These are phyloP conservation scores for Ephialtes manifestator DNA, from an alignment of 2,888 invertebrate species.

Conservation along the genomic window DNA sequence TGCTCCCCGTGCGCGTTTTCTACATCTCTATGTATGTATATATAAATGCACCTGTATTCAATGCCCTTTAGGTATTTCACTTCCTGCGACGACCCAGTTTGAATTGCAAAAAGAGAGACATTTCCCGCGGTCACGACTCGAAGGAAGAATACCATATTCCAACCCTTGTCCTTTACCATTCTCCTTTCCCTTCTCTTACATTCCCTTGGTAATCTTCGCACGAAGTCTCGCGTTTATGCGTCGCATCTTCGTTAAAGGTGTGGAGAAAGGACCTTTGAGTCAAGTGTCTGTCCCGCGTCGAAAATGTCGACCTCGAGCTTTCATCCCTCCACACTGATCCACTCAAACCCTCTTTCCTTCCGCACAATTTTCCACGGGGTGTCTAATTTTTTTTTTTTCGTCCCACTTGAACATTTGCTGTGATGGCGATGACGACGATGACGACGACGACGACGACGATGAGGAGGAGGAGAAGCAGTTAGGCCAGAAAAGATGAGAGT, in stretches of 20 bases:
- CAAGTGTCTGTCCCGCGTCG: constrained; percentile 29
- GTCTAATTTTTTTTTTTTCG: constrained; percentile 15
- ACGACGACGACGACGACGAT: constrained; percentile 25
- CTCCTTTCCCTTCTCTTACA: not conserved
- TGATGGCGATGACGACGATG: constrained; percentile 36
- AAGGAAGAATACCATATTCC: constrained; percentile 11
- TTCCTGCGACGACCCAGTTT: constrained; percentile 25
- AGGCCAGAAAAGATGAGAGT: constrained; percentile 31
- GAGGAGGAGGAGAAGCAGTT: constrained; percentile 13
- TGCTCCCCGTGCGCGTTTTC: constrained; percentile 4
- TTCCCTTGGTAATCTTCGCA: constrained; percentile 5
- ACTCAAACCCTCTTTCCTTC: constrained; percentile 15
- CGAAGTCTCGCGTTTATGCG: constrained; percentile 21
- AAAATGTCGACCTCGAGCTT: constrained; percentile 31
- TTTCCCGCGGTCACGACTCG: constrained; percentile 5
- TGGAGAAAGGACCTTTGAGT: not conserved
- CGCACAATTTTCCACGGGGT: constrained; percentile 45
- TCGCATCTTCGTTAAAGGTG: constrained; percentile 47
- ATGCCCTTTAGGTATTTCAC: constrained; percentile 29
- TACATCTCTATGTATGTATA: constrained; percentile 5
- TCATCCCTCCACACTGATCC: constrained; percentile 37
- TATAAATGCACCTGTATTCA: constrained; percentile 1
- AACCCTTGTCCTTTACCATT: constrained; percentile 11
- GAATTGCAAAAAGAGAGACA: constrained; percentile 27
- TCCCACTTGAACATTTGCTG: constrained; percentile 33